Percentiles rank a stretch among this genome's conserved stretches.
Evolutionary conservation across 2,113 vertebrate species (phyloP).

Genomic region (Sapajus apella): DNA sequence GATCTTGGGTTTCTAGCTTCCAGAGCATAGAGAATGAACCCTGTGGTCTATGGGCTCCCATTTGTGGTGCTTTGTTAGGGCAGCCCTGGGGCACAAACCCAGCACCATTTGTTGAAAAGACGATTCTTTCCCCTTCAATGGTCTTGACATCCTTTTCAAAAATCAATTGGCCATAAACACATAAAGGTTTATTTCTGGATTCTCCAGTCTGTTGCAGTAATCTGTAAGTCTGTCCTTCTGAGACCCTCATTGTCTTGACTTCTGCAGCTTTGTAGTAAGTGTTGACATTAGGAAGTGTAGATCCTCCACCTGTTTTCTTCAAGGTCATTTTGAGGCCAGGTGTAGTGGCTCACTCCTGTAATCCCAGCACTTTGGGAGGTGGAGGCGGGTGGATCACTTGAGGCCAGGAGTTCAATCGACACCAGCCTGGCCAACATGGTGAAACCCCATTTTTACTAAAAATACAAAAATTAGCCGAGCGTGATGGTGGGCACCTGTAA

Average conservation of each 20-base stretch:
- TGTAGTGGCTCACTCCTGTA: no score
- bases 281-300: neutral
- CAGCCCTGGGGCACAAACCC: neutral
- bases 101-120: neutral
- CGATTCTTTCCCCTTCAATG: neutral
- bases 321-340: no score
- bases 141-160: neutral
- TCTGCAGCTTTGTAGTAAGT: neutral
- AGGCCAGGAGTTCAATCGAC: no score
- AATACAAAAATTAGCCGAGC: no score
- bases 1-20: no score
- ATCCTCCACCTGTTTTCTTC: neutral
- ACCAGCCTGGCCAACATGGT: no score
- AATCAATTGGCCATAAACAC: neutral
- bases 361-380: no score
- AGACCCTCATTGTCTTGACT: neutral
- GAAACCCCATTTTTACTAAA: no score
- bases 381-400: no score
- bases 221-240: neutral
- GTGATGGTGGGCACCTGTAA: no score
- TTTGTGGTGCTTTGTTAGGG: no score
- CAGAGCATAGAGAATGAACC: neutral
- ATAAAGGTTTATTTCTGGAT: neutral
- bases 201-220: neutral
- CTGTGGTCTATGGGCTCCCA: accelerated